These are phyloP conservation scores for Boloria selene DNA, from an alignment of 2,888 invertebrate genomes.

Conservation along the genomic window DNA sequence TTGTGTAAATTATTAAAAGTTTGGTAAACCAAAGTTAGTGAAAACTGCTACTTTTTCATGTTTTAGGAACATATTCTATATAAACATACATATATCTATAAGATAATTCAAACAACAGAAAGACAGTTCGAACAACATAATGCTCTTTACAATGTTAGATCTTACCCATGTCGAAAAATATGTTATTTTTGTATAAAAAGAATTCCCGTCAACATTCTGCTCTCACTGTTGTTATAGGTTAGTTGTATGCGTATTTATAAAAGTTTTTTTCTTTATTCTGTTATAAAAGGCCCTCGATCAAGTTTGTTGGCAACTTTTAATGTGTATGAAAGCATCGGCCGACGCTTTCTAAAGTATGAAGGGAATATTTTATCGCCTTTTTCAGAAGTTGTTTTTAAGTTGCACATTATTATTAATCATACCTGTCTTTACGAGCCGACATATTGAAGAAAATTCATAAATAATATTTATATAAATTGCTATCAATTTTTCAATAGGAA, in stretches of 20 bases:
- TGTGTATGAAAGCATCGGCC: conserved; percentile 59
- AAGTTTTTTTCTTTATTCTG: conserved; percentile 51
- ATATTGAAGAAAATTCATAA: conserved; percentile 5
- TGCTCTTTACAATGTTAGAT: conserved; percentile 21
- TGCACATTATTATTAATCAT: conserved; percentile 31
- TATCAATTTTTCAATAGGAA: not conserved
- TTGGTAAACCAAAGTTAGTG: too few species aligned
- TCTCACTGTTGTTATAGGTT: conserved; percentile 41
- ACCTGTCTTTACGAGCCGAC: conserved; percentile 16
- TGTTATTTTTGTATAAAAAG: conserved; percentile 31
- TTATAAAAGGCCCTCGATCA: conserved; percentile 51
- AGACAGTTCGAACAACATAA: conserved; percentile 14
- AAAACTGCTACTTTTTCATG: too few species aligned
- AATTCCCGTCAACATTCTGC: conserved; percentile 31
- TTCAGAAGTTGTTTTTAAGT: conserved; percentile 34
- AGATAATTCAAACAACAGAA: conserved; percentile 2
- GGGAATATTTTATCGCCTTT: conserved; percentile 45
- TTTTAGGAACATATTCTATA: too few species aligned
- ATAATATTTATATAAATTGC: conserved; percentile 2
- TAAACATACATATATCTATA: not conserved
- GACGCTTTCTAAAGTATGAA: conserved; percentile 40
- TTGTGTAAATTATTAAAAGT: too few species aligned
- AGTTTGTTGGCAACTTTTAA: conserved; percentile 59
- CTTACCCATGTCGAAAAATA: conserved; percentile 24
- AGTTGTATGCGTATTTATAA: conserved; percentile 45